Evolutionary conservation across 2,888 invertebrate genomes (phyloP).

Genomic region (Troides helena): DNA sequence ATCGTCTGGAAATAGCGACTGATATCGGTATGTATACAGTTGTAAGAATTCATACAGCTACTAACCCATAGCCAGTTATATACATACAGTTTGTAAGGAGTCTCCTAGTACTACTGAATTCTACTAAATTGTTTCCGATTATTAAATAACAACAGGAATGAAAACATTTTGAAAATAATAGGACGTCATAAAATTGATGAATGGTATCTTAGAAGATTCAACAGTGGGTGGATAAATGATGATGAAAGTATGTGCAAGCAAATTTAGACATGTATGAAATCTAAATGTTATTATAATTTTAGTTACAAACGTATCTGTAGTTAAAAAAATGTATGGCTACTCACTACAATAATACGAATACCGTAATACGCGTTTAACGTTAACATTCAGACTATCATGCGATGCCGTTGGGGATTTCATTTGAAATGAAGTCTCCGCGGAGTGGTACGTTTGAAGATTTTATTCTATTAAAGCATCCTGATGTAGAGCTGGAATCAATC

Average conservation of each 20-base stretch:
- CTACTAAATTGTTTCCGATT: too few species aligned
- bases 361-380: too few species aligned
- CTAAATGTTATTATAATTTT: background rate
- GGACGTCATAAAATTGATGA: too few species aligned
- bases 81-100: background rate
- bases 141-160: too few species aligned
- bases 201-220: too few species aligned
- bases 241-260: too few species aligned
- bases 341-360: too few species aligned
- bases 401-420: background rate
- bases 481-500: conserved; percentile 12
- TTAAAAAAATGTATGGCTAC: background rate
- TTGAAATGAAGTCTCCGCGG: background rate
- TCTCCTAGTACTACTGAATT: too few species aligned
- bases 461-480: conserved; percentile 10
- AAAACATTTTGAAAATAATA: too few species aligned
- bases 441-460: background rate
- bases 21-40: conserved; percentile 2
- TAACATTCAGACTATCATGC: background rate
- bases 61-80: background rate
- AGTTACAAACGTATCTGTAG: background rate
- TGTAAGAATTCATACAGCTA: background rate
- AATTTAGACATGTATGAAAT: too few species aligned
- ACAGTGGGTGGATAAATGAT: too few species aligned
- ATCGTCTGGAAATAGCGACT: conserved; percentile 3